Evolutionary conservation across 2,888 invertebrate genomes (phyloP).

Genomic region (Gerosis bhagava): DNA sequence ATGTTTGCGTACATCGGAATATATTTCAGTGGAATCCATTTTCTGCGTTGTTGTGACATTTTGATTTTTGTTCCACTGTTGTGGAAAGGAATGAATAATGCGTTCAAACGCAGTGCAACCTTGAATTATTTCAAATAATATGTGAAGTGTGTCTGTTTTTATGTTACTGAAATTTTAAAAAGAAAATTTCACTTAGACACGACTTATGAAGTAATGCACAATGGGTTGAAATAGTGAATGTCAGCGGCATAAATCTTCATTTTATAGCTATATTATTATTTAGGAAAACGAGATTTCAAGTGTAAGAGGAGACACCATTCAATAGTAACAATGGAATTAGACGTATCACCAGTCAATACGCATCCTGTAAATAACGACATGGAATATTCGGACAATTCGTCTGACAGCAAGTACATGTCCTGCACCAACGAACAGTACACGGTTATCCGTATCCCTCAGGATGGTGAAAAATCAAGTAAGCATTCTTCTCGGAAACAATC

Average conservation of each 20-base stretch:
- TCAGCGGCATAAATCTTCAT: slow-evolving; percentile 64
- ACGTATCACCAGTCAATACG: slow-evolving; percentile 55
- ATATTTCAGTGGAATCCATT: slow-evolving; percentile 65
- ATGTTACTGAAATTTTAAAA: slow-evolving; percentile 36
- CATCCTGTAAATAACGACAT: slow-evolving; percentile 52
- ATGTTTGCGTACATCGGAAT: slow-evolving; percentile 34
- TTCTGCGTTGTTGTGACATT: slow-evolving; percentile 82
- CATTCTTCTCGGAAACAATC: slow-evolving; percentile 88
- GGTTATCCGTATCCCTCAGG: slow-evolving; percentile 72
- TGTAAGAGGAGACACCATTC: slow-evolving; percentile 33
- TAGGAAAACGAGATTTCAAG: slow-evolving; percentile 37
- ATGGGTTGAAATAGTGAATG: slow-evolving; percentile 77
- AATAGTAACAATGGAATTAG: slow-evolving; percentile 64
- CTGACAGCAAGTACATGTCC: slow-evolving; percentile 63
- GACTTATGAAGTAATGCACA: slow-evolving; percentile 46
- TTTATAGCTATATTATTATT: slow-evolving; percentile 50
- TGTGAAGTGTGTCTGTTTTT: slow-evolving; percentile 49
- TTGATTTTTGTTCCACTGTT: slow-evolving; percentile 55
- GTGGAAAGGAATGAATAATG: slow-evolving; percentile 48
- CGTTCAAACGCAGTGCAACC: slow-evolving; percentile 35
- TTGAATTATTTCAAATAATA: slow-evolving; percentile 36
- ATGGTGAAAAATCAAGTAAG: slow-evolving; percentile 85
- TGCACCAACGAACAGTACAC: slow-evolving; percentile 70
- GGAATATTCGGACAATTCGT: slow-evolving; percentile 67
- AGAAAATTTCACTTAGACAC: slow-evolving; percentile 35